phyloP scores from a whole-genome alignment of 2,888 invertebrate species.

The Dasypolia templi region DNA sequence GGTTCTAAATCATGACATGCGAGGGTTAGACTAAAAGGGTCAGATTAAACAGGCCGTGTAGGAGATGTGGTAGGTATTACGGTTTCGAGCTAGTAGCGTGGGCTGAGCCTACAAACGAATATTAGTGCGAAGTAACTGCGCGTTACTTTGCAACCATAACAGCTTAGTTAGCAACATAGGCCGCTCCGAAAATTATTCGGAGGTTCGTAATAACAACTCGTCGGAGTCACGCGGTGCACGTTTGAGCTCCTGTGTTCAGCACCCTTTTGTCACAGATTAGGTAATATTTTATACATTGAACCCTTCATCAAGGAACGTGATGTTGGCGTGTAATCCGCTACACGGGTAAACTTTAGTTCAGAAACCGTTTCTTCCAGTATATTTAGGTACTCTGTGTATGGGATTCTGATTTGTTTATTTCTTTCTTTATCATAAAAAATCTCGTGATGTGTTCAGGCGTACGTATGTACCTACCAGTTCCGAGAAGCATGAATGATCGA shows the following conservation, averaged over 20 bases:
- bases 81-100: constrained; percentile 25
- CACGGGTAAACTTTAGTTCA: constrained; percentile 17
- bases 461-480: background rate
- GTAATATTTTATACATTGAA: constrained; percentile 64
- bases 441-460: background rate
- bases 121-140: constrained; percentile 26
- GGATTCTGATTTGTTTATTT: constrained; percentile 11
- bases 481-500: background rate
- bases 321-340: constrained; percentile 39
- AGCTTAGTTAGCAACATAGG: constrained; percentile 47
- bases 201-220: constrained; percentile 43
- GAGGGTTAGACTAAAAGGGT: constrained; percentile 42
- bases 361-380: constrained; percentile 35
- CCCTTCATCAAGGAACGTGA: constrained; percentile 55
- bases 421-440: background rate
- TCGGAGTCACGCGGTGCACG: constrained; percentile 35
- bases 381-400: background rate
- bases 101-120: constrained; percentile 25
- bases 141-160: constrained; percentile 45
- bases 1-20: constrained; percentile 33
- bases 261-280: constrained; percentile 51
- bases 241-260: constrained; percentile 41
- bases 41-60: constrained; percentile 41
- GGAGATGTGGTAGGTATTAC: constrained; percentile 17
- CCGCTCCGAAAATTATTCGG: constrained; percentile 55